A percentile compares a stretch with the other conserved stretches of the same genome.
Conservation (phyloP, 2,888 invertebrate species). For the Amblyteles armatorius region DNA sequence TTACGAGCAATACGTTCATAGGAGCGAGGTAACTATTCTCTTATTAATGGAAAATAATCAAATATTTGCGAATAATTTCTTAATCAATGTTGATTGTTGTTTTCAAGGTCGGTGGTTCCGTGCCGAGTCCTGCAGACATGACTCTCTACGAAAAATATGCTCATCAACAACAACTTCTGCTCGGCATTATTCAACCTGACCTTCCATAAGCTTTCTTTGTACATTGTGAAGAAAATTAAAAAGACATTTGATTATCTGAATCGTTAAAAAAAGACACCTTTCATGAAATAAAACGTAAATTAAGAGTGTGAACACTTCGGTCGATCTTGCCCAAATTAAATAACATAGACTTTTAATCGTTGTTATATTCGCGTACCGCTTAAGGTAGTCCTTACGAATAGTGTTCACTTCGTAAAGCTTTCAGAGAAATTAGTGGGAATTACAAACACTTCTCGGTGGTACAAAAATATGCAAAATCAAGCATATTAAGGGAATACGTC, state of each 20-base stretch:
- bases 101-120: slow-evolving; percentile 84
- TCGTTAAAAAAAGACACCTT: not conserved
- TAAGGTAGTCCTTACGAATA: no score
- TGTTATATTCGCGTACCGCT: no score
- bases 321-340: no score
- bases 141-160: slow-evolving; percentile 85
- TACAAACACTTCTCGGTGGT: no score
- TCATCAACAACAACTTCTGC: slow-evolving; percentile 74
- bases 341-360: no score
- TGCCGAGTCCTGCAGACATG: slow-evolving; percentile 84
- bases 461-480: no score
- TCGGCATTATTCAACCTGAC: slow-evolving; percentile 64
- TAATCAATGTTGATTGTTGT: not conserved
- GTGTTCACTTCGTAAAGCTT: no score
- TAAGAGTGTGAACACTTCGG: not conserved
- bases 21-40: slow-evolving; percentile 80
- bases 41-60: not conserved
- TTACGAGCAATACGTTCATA: slow-evolving; percentile 89
- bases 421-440: no score
- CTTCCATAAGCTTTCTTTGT: slow-evolving; percentile 33
- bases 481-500: no score
- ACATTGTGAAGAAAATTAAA: not conserved
- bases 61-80: not conserved
- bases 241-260: not conserved
- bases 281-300: not conserved